Base-by-base conservation (phyloP, 92 coral and sea anemone genomes). In the Scolanthus callimorphus region DNA sequence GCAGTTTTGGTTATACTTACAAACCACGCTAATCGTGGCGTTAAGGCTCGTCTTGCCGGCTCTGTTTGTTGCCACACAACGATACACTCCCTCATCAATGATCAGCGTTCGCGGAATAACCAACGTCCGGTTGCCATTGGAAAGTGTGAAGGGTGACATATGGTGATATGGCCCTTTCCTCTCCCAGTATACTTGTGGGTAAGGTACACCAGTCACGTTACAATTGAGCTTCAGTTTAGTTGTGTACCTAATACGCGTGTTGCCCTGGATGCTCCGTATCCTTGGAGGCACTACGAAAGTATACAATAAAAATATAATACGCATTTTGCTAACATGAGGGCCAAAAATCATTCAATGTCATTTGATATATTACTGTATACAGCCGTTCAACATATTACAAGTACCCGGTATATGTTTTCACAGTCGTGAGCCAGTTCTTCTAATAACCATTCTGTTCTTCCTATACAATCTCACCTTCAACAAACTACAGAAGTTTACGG, bases 21-120 rank as follows among this genome's bases (percentile, higher is more conserved):
- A n/a, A n/a, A n/a, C n/a, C n/a, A n/a, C n/a, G n/a, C n/a, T n/a
- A n/a, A n/a, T n/a, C n/a, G n/a, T n/a, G n/a, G n/a, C n/a, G n/a
- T n/a, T n/a, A n/a, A n/a, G n/a, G n/a, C n/a, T n/a, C 6, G 41
- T 34, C 8, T 34, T 53, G 20, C 58, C 77, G 17, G 66, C 79
- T 48, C 56, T 62, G 51, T 67, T 78, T 1, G 17, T 21, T 1
- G 71, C 84, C 17, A 44, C 30, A 38, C 83, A 77, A 15, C 61
- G 24, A 37, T 77, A 77, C n/a, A 24, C 59, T 29, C 83, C 83
- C 34, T 68, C 77, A 22, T 61, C 41, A 15, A 6, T 6, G 15
- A 6, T 6, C 15, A 6, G 8, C 41, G 41, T 34, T 34, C 15
- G 41, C 6, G 15, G 15, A 34, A 34, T 34, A 15, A 34, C 41